A percentile compares a stretch with the other conserved stretches of the same genome.
phyloP scores from a whole-genome alignment of 2,797 vertebrate genomes.

The Triplophysa bombifrons region DNA sequence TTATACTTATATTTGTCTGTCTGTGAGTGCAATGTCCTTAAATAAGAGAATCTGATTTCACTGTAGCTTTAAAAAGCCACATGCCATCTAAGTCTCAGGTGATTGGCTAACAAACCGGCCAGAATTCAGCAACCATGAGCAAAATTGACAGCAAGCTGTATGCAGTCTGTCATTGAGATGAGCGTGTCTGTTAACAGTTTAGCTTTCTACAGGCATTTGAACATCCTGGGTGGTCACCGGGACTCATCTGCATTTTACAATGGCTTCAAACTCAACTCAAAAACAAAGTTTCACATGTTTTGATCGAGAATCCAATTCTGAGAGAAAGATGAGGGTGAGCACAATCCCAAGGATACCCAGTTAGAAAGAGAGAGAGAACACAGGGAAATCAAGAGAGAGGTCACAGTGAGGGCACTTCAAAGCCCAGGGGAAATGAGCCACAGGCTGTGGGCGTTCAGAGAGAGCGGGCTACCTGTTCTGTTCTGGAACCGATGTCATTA shows the following conservation, averaged over 20 bases:
- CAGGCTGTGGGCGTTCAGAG: conserved; percentile 53
- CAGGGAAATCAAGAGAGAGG: conserved; percentile 41
- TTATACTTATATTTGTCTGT: no score
- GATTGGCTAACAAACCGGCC: no score
- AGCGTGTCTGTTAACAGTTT: not conserved
- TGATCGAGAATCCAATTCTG: not conserved
- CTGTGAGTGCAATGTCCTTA: no score
- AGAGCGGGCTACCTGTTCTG: conserved; percentile 54
- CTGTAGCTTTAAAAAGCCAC: not conserved
- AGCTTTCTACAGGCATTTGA: not conserved
- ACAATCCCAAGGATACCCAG: conserved; percentile 4
- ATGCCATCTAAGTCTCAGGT: not conserved
- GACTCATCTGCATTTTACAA: not conserved
- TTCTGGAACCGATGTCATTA: conserved; percentile 55
- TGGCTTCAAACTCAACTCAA: not conserved
- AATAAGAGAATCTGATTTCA: no score
- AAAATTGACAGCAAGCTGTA: not conserved
- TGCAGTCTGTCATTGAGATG: not conserved
- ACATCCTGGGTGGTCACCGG: not conserved
- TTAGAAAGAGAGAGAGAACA: not conserved
- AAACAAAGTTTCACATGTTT: not conserved
- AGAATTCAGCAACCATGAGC: not conserved
- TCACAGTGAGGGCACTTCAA: conserved; percentile 50
- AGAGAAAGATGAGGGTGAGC: not conserved
- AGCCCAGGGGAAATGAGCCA: conserved; percentile 58